phyloP scores from a whole-genome alignment of 2,113 vertebrate genomes.

The Epinephelus fuscoguttatus region DNA sequence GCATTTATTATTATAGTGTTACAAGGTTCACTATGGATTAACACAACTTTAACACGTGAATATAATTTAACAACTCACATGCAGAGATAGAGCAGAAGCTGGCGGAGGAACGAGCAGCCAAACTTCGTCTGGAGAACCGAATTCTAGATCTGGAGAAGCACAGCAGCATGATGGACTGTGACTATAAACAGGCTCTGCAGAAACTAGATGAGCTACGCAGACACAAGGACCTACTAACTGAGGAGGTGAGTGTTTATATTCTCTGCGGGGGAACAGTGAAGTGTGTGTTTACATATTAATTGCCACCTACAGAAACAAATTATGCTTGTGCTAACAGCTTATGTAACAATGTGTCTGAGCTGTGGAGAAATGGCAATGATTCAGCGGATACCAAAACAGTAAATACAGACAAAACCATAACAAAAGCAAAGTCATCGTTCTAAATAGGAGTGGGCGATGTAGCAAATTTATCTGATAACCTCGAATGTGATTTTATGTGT shows the following conservation, averaged over 20 bases:
- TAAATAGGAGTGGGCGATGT: no score
- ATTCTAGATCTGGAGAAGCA: constrained; percentile 95
- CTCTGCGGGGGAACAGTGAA: neutral
- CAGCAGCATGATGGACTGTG: constrained; percentile 96
- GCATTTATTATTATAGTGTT: neutral
- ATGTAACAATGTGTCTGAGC: constrained; percentile 1
- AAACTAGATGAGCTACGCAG: constrained; percentile 93
- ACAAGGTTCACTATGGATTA: no score
- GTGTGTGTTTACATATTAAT: constrained; percentile 30
- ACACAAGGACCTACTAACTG: constrained; percentile 92
- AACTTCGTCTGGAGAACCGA: constrained; percentile 93
- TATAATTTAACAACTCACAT: neutral
- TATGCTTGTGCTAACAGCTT: neutral
- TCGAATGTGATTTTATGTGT: no score
- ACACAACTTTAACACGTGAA: neutral
- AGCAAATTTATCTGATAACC: no score
- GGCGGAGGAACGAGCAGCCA: constrained; percentile 91
- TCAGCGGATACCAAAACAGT: neutral
- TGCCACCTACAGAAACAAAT: neutral
- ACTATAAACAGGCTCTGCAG: constrained; percentile 96
- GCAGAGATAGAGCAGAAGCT: constrained; percentile 98
- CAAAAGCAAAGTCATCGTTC: no score
- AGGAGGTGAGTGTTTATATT: constrained; percentile 87
- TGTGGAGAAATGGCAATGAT: neutral
- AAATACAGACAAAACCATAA: neutral